These are phyloP conservation scores for Geopemphigus sp. DNA, from an alignment of 1,140 invertebrate species.

Conservation along the genomic window DNA sequence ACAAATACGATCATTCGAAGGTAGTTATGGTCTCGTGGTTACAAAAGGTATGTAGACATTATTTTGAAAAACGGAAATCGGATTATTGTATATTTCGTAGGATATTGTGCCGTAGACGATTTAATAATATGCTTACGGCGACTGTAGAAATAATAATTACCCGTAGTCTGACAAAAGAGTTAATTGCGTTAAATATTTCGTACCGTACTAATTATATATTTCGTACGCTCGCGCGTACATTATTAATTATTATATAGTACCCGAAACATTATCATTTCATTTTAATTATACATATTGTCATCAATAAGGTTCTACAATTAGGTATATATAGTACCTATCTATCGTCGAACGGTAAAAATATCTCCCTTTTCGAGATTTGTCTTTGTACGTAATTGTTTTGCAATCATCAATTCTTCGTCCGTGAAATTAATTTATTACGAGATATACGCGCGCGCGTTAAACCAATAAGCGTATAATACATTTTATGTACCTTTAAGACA, in stretches of 20 bases:
- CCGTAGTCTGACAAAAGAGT: too few relatives aligned
- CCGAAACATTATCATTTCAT: constrained; percentile 5
- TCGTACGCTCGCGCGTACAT: neutral
- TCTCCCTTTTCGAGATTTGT: neutral
- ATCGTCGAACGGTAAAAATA: neutral
- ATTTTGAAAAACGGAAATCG: too few relatives aligned
- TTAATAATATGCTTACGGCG: too few relatives aligned
- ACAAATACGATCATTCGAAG: too few relatives aligned
- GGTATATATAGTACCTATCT: neutral
- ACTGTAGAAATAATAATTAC: too few relatives aligned
- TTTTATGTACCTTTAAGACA: too few relatives aligned
- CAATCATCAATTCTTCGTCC: neutral
- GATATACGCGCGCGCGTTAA: neutral
- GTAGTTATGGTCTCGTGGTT: too few relatives aligned
- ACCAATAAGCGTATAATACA: too few relatives aligned
- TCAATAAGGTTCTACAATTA: neutral
- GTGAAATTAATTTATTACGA: neutral
- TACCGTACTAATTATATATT: too few relatives aligned
- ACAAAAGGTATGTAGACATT: too few relatives aligned
- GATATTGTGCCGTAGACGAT: too few relatives aligned
- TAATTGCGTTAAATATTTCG: neutral
- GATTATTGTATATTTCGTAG: too few relatives aligned
- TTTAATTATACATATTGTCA: neutral
- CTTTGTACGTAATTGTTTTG: neutral
- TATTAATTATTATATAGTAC: neutral